Percentiles rank a stretch among this genome's conserved stretches.
Conservation (phyloP, 2,797 vertebrate genomes). For the Avahi laniger region DNA sequence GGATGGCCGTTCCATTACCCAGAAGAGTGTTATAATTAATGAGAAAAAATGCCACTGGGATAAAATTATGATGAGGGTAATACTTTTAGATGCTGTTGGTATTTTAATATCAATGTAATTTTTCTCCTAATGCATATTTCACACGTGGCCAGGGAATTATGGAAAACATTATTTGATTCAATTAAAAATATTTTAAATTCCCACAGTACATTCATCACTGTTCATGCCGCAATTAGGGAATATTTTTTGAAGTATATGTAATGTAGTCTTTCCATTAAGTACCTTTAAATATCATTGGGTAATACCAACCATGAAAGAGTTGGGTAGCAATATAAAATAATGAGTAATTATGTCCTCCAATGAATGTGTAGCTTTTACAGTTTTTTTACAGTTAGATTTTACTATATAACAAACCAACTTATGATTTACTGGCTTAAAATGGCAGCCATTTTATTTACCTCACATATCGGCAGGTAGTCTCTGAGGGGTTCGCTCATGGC, state of each 20-base stretch:
- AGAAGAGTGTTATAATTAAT: conserved; percentile 40
- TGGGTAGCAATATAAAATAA: conserved; percentile 39
- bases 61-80: conserved; percentile 39
- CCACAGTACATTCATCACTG: not conserved
- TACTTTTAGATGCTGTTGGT: conserved; percentile 1
- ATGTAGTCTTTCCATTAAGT: conserved; percentile 26
- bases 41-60: conserved; percentile 24
- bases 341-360: conserved; percentile 18
- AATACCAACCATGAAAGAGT: conserved; percentile 12
- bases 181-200: not conserved
- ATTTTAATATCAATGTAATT: conserved; percentile 44
- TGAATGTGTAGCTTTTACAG: not conserved
- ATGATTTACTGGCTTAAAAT: not conserved
- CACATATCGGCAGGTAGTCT: not conserved
- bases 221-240: conserved; percentile 1
- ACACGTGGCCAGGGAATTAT: not conserved
- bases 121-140: conserved; percentile 51
- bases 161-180: conserved; percentile 50
- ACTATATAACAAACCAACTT: not conserved
- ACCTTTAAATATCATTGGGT: conserved; percentile 15
- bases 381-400: not conserved
- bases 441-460: not conserved
- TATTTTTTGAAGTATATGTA: not conserved
- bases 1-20: conserved; percentile 32
- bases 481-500: not conserved